Percentiles rank a stretch among this genome's conserved stretches.
Conservation (phyloP, 1,140 invertebrate genomes). For the Rhyacophila brunnea region DNA sequence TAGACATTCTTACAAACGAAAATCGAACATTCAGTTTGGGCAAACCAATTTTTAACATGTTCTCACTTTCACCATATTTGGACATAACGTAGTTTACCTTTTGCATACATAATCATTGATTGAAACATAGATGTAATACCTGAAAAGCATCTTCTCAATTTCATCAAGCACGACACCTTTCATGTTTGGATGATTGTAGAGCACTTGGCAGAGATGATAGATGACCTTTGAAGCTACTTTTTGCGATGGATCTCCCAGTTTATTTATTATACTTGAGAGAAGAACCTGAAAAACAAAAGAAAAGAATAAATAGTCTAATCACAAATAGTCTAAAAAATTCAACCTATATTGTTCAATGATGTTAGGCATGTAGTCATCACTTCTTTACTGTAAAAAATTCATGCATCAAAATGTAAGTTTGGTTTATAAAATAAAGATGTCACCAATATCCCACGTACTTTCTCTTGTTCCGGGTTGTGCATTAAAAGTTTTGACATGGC, state of each 20-base stretch:
- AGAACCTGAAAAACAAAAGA: slow-evolving; percentile 63
- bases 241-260: slow-evolving; percentile 89
- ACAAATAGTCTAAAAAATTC: too few species aligned
- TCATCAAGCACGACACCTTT: slow-evolving; percentile 83
- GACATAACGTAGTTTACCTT: neutral
- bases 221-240: slow-evolving; percentile 86
- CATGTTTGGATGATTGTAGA: slow-evolving; percentile 90
- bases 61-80: too few species aligned
- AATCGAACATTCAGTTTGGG: too few species aligned
- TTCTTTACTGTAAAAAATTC: too few species aligned
- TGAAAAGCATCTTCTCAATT: slow-evolving; percentile 86
- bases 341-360: too few species aligned
- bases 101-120: neutral
- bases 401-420: slow-evolving; percentile 8
- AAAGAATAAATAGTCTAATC: too few species aligned
- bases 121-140: slow-evolving; percentile 42
- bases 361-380: too few species aligned
- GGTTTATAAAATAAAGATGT: too few species aligned
- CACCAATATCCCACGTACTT: slow-evolving; percentile 52
- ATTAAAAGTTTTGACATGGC: slow-evolving; percentile 77
- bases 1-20: too few species aligned
- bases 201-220: slow-evolving; percentile 80
- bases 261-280: slow-evolving; percentile 84
- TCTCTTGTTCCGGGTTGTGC: slow-evolving; percentile 86
- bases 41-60: too few species aligned